phyloP scores from a whole-genome alignment of 1,140 invertebrate genomes.

The Rhagoletis pomonella region DNA sequence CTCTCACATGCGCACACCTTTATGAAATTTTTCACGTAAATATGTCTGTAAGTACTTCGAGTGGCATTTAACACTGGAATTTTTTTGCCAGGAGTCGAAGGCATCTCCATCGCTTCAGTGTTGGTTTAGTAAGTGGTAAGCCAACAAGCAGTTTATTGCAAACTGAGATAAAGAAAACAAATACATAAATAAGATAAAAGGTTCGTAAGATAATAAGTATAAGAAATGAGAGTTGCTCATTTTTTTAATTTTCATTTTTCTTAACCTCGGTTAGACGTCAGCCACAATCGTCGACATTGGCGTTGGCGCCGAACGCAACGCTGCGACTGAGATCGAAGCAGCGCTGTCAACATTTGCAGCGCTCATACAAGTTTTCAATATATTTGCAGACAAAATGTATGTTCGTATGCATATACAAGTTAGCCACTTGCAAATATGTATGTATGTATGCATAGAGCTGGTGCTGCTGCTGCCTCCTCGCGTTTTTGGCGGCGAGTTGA shows the following conservation, averaged over 20 bases:
- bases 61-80: slow-evolving; percentile 32
- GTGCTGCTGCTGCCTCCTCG: background rate
- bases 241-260: background rate
- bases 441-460: background rate
- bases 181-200: background rate
- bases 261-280: background rate
- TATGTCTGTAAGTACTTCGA: background rate
- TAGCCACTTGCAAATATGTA: background rate
- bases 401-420: background rate
- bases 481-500: background rate
- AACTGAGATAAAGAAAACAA: background rate
- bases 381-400: background rate
- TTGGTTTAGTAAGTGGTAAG: slow-evolving; percentile 28
- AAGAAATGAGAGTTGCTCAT: background rate
- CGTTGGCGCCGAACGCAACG: background rate
- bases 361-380: background rate
- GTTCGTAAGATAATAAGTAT: background rate
- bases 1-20: background rate
- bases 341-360: background rate
- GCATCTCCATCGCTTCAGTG: background rate
- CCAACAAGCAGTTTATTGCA: slow-evolving; percentile 30
- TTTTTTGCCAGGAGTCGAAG: background rate
- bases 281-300: background rate
- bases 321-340: background rate
- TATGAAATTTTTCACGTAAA: background rate